phyloP scores from a whole-genome alignment of 1,140 invertebrate genomes.

The Leptopilina boulardi region DNA sequence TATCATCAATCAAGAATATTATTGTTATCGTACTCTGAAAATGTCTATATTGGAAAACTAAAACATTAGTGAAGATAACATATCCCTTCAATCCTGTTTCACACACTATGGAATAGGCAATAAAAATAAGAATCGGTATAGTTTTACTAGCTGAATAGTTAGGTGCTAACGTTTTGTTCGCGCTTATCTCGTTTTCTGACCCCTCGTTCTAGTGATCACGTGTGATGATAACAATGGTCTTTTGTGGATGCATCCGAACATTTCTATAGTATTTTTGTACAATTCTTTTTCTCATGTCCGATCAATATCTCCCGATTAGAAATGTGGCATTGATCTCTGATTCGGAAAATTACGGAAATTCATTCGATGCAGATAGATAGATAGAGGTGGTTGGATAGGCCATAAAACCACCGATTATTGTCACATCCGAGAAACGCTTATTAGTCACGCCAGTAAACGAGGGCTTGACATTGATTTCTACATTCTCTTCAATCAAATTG shows the following conservation, averaged over 20 bases:
- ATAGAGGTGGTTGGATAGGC: slow-evolving; percentile 56
- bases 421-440: slow-evolving; percentile 65
- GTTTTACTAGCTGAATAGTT: slow-evolving; percentile 46
- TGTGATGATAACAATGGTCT: slow-evolving; percentile 60
- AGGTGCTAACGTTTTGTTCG: slow-evolving; percentile 46
- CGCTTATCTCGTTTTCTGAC: slow-evolving; percentile 1
- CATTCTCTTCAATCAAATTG: slow-evolving; percentile 44
- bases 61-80: background rate
- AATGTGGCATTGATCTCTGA: slow-evolving; percentile 70
- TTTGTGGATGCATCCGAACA: slow-evolving; percentile 56
- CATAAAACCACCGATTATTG: slow-evolving; percentile 57
- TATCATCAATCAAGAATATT: too few species aligned
- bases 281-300: slow-evolving; percentile 49
- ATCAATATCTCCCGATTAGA: slow-evolving; percentile 64
- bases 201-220: slow-evolving; percentile 56
- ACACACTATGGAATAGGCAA: background rate
- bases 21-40: background rate
- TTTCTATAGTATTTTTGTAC: slow-evolving; percentile 16
- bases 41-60: background rate
- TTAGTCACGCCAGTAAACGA: slow-evolving; percentile 71
- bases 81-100: background rate
- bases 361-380: slow-evolving; percentile 65
- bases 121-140: slow-evolving; percentile 31
- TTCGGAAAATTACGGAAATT: slow-evolving; percentile 61
- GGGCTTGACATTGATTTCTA: slow-evolving; percentile 65